Conservation (phyloP, 2,113 vertebrate genomes). For the Anoura caudifer region DNA sequence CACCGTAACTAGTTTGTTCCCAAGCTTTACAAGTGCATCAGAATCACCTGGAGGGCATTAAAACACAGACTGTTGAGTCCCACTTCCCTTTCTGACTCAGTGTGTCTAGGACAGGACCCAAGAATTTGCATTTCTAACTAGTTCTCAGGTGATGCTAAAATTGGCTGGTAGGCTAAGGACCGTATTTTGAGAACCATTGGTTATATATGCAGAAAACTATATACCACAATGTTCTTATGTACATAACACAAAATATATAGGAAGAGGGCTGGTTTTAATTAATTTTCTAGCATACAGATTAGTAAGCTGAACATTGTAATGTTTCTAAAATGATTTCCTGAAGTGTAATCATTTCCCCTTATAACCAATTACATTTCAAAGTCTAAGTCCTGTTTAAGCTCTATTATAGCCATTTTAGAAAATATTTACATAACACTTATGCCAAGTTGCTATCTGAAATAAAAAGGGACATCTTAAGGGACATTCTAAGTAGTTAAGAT, state of each 20-base stretch:
- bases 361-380: constrained; percentile 43
- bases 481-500: constrained; percentile 38
- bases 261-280: constrained; percentile 36
- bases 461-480: neutral
- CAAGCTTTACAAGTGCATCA: neutral
- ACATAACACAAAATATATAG: constrained; percentile 53
- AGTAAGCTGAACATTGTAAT: constrained; percentile 41
- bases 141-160: neutral
- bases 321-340: constrained; percentile 55
- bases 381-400: neutral
- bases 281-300: constrained; percentile 39
- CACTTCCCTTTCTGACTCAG: constrained; percentile 8
- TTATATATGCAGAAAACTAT: constrained; percentile 25
- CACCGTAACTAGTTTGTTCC: neutral
- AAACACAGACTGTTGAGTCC: neutral
- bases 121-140: constrained; percentile 21
- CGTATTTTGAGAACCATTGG: constrained; percentile 29
- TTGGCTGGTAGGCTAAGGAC: constrained; percentile 34
- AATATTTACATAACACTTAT: neutral
- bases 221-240: constrained; percentile 29
- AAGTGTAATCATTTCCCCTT: constrained; percentile 25
- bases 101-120: neutral
- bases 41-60: neutral
- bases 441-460: constrained; percentile 29
- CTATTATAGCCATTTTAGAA: constrained; percentile 42